Conservation (phyloP, 2,888 invertebrate species). For the Lycocerus yunnanus region DNA sequence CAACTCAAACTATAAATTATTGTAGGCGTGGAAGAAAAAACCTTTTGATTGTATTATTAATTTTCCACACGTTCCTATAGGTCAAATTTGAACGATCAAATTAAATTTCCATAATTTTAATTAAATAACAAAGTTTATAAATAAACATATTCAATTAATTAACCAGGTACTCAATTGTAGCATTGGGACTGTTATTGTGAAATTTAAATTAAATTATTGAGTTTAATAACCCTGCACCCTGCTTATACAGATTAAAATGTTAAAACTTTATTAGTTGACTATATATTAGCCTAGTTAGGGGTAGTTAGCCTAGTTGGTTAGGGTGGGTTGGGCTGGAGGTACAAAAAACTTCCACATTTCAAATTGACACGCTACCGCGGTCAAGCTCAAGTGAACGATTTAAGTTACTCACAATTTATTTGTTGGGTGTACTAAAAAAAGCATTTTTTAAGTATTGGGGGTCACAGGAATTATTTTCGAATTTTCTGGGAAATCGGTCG, state of each 20-base stretch:
- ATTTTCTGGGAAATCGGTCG: too few species aligned
- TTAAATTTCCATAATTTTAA: not conserved
- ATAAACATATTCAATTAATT: not conserved
- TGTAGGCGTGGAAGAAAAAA: not conserved
- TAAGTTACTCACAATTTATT: too few species aligned
- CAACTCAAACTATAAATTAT: not conserved
- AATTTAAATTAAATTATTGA: not conserved
- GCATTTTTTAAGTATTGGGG: too few species aligned
- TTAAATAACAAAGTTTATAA: not conserved
- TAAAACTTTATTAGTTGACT: not conserved
- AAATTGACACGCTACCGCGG: not conserved
- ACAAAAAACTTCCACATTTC: not conserved
- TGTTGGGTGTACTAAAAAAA: not conserved
- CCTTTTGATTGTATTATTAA: not conserved
- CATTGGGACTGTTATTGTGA: not conserved
- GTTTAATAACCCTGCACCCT: not conserved
- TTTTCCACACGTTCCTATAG: not conserved
- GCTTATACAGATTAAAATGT: not conserved
- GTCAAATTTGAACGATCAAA: not conserved
- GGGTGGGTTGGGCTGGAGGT: too few species aligned
- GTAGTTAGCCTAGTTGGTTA: too few species aligned
- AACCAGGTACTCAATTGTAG: not conserved
- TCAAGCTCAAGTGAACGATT: not conserved
- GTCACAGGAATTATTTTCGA: too few species aligned
- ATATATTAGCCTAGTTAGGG: not conserved